Evolutionary conservation across 2,888 invertebrate genomes (phyloP).

Genomic region (Lymantria dispar): DNA sequence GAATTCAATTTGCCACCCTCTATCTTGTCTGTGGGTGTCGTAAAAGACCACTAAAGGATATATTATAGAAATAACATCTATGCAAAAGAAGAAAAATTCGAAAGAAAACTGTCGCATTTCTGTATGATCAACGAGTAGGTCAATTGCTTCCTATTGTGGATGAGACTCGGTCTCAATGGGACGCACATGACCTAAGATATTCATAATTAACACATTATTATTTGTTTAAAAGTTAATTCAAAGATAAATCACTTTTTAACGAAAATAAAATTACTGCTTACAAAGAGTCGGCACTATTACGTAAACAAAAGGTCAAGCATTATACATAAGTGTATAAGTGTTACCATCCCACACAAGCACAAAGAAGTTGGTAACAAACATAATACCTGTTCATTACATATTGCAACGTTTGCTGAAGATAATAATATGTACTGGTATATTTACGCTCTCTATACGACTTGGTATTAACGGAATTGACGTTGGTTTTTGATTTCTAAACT

Average conservation of each 20-base stretch:
- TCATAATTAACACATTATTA: no score
- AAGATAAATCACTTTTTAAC: constrained; percentile 16
- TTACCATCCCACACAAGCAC: constrained; percentile 31
- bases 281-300: constrained; percentile 35
- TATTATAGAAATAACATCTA: no score
- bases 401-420: constrained; percentile 11
- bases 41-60: no score
- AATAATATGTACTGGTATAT: constrained; percentile 12
- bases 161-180: no score
- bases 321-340: constrained; percentile 31
- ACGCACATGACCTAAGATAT: no score
- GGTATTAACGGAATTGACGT: not conserved
- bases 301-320: constrained; percentile 39
- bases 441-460: constrained; percentile 6
- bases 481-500: no score
- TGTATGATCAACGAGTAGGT: no score
- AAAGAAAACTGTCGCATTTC: no score
- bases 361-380: constrained; percentile 28
- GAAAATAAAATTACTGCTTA: constrained; percentile 21
- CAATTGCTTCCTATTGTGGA: no score
- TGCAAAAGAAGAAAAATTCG: no score
- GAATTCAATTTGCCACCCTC: no score
- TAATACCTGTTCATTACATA: constrained; percentile 30
- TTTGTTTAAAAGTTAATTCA: not conserved
- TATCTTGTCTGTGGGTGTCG: no score